phyloP scores from a whole-genome alignment of 2,797 vertebrate species.

The Podarcis lilfordi region DNA sequence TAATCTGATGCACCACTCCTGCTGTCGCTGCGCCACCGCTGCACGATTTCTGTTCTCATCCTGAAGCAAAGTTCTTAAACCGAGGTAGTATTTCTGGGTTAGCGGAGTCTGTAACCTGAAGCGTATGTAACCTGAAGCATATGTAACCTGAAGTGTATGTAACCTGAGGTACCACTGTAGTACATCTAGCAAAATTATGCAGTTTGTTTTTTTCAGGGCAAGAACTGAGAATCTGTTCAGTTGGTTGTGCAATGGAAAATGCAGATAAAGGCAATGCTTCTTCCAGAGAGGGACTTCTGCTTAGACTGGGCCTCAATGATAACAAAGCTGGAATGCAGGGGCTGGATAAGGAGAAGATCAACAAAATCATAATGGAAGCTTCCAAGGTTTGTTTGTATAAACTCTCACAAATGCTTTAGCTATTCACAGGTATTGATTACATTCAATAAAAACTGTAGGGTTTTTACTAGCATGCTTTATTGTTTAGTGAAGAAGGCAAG shows the following conservation, averaged over 20 bases:
- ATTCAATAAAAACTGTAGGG: not conserved
- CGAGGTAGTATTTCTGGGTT: no score
- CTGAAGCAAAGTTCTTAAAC: no score
- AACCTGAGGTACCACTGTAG: no score
- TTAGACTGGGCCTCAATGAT: constrained; percentile 95
- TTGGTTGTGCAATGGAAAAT: constrained; percentile 61
- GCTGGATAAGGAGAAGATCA: constrained; percentile 96
- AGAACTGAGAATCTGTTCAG: constrained; percentile 9
- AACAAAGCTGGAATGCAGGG: constrained; percentile 99
- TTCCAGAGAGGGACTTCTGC: constrained; percentile 80
- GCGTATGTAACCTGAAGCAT: no score
- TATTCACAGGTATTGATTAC: constrained; percentile 10
- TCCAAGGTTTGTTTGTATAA: constrained; percentile 86
- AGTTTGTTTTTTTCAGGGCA: constrained; percentile 55
- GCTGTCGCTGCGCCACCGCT: no score
- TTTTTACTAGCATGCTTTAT: not conserved
- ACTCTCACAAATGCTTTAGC: constrained; percentile 35
- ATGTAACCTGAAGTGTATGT: no score
- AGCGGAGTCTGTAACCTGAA: no score
- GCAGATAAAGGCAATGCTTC: constrained; percentile 49
- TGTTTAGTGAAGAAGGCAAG: not conserved
- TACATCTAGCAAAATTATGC: constrained; percentile 27
- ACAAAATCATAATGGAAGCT: constrained; percentile 95
- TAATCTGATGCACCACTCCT: no score
- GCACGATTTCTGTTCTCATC: no score